phyloP scores from a whole-genome alignment of 2,797 vertebrate genomes.

The Sylvilagus floridanus region DNA sequence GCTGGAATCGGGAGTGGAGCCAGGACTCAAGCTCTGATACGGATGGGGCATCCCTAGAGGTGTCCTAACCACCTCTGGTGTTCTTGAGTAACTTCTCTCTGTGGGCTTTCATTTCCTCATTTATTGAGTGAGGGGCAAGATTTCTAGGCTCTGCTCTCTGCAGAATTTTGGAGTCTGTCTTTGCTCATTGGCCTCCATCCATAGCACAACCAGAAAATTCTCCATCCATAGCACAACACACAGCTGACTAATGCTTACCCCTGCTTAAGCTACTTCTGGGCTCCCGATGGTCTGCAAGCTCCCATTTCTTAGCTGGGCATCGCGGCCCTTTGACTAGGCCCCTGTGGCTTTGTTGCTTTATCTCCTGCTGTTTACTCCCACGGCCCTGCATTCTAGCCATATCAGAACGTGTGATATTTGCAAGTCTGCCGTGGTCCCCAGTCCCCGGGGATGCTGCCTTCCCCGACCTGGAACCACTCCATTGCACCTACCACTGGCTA shows the following conservation, averaged over 20 bases:
- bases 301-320: neutral
- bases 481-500: rapidly evolving
- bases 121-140: neutral
- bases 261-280: too few species aligned
- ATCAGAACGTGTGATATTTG: rapidly evolving
- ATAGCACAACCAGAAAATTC: neutral
- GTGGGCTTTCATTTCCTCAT: neutral
- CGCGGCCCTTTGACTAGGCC: neutral
- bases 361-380: neutral
- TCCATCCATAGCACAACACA: rapidly evolving
- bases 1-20: too few species aligned
- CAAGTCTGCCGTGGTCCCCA: rapidly evolving
- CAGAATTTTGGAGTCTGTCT: neutral
- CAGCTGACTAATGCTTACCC: too few species aligned
- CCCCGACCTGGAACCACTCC: neutral
- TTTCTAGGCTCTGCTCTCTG: neutral
- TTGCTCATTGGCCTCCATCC: neutral
- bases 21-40: too few species aligned
- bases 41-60: too few species aligned
- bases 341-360: neutral
- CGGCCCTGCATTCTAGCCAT: rapidly evolving
- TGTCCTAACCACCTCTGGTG: too few species aligned
- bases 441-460: neutral
- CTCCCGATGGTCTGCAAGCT: neutral
- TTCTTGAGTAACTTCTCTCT: neutral